Percentiles rank a stretch among this genome's conserved stretches.
phyloP scores from a whole-genome alignment of 2,888 invertebrate genomes.

The Loripinus fragilis region DNA sequence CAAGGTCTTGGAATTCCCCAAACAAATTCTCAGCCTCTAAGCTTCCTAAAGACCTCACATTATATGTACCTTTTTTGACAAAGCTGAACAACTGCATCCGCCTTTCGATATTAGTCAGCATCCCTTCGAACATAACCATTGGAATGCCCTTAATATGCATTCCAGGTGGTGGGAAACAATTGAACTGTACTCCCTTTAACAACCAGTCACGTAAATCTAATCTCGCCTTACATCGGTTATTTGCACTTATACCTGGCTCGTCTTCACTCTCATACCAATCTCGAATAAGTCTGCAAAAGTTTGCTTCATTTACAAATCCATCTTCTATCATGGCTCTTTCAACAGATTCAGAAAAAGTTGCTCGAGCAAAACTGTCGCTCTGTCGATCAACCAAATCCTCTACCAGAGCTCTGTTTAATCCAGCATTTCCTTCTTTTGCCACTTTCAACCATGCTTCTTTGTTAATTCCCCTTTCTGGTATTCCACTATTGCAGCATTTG shows the following conservation, averaged over 20 bases:
- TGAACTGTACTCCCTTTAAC: slow-evolving; percentile 31
- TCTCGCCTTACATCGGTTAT: slow-evolving; percentile 27
- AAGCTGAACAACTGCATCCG: slow-evolving; percentile 17
- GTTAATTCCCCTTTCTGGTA: not conserved
- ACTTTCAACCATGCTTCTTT: not conserved
- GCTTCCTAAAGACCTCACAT: slow-evolving; percentile 17
- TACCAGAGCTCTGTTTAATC: slow-evolving; percentile 12
- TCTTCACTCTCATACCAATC: slow-evolving; percentile 41
- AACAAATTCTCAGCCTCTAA: slow-evolving; percentile 22
- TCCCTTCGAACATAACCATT: slow-evolving; percentile 43
- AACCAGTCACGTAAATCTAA: slow-evolving; percentile 40
- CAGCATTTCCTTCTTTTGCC: slow-evolving; percentile 9
- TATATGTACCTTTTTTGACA: slow-evolving; percentile 15
- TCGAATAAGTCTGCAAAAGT: slow-evolving; percentile 29
- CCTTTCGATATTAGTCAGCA: slow-evolving; percentile 16
- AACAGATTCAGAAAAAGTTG: slow-evolving; percentile 34
- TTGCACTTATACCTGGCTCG: slow-evolving; percentile 33
- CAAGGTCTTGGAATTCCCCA: slow-evolving; percentile 29
- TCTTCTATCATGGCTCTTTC: not conserved
- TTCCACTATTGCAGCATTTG: slow-evolving; percentile 5
- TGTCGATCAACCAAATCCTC: slow-evolving; percentile 44
- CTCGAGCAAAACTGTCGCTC: slow-evolving; percentile 29
- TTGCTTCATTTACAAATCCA: slow-evolving; percentile 22
- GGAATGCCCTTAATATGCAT: slow-evolving; percentile 39
- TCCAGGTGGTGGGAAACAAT: slow-evolving; percentile 38